Conservation (phyloP, 2,888 invertebrate genomes). For the Doris montereyensis region DNA sequence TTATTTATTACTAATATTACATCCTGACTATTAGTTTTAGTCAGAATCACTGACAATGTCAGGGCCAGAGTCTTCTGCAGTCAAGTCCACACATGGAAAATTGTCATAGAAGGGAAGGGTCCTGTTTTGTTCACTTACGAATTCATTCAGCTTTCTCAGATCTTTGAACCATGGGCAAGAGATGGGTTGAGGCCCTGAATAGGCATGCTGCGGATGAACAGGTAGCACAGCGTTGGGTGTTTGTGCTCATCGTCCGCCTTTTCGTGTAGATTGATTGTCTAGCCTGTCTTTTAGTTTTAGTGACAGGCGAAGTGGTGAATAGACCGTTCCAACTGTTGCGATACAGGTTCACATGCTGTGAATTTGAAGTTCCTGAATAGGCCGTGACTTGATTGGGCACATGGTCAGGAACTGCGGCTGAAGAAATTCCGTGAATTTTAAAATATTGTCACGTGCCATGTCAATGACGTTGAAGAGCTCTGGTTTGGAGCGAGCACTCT, state of each 20-base stretch:
- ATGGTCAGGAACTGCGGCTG: background rate
- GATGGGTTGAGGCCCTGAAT: background rate
- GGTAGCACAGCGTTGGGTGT: background rate
- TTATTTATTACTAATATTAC: background rate
- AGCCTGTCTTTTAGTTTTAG: background rate
- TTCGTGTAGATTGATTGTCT: background rate
- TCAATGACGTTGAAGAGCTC: background rate
- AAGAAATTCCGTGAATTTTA: background rate
- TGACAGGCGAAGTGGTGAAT: background rate
- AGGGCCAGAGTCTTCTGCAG: background rate
- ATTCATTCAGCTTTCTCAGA: background rate
- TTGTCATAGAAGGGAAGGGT: conserved; percentile 2
- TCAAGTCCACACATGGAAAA: background rate
- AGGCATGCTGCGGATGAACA: background rate
- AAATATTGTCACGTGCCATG: background rate
- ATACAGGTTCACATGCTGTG: background rate
- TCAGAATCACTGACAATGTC: background rate
- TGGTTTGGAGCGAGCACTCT: background rate
- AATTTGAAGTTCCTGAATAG: conserved; percentile 4
- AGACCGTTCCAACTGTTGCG: background rate
- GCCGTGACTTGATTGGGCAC: background rate
- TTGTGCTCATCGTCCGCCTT: background rate
- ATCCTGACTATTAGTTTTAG: background rate
- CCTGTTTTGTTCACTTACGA: background rate
- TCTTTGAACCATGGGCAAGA: background rate